Evolutionary conservation across 2,797 vertebrate species (phyloP).

Genomic region (Myiotriccus ornatus): DNA sequence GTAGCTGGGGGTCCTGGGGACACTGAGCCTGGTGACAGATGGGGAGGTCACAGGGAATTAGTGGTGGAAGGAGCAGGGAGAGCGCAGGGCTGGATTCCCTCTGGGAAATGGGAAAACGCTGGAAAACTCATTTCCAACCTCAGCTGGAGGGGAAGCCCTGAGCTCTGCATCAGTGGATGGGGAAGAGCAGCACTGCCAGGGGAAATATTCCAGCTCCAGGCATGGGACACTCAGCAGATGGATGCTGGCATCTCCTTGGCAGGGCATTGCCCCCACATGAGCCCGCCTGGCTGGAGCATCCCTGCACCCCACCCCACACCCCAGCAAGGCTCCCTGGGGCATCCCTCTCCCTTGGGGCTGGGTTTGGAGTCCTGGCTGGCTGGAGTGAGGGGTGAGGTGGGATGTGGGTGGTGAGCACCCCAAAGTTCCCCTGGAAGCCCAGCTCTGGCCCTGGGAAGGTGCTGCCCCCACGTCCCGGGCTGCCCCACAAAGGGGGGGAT

Average conservation of each 20-base stretch:
- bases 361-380: fast-evolving
- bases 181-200: neutral
- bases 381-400: neutral
- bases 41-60: neutral
- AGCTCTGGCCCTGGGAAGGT: fast-evolving
- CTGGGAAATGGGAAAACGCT: neutral
- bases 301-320: neutral
- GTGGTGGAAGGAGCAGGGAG: neutral
- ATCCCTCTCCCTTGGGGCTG: neutral
- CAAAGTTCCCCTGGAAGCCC: neutral
- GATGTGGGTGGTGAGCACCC: neutral
- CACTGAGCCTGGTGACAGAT: neutral
- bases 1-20: neutral
- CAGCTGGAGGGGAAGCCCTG: neutral
- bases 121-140: neutral
- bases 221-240: fast-evolving
- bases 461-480: fast-evolving
- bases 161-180: fast-evolving
- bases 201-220: neutral
- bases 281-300: neutral
- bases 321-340: neutral
- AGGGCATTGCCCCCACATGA: neutral
- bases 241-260: neutral
- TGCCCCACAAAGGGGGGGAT: neutral
- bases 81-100: neutral